phyloP scores from a whole-genome alignment of 2,113 vertebrate genomes.

The Actenoides lindsayi region DNA sequence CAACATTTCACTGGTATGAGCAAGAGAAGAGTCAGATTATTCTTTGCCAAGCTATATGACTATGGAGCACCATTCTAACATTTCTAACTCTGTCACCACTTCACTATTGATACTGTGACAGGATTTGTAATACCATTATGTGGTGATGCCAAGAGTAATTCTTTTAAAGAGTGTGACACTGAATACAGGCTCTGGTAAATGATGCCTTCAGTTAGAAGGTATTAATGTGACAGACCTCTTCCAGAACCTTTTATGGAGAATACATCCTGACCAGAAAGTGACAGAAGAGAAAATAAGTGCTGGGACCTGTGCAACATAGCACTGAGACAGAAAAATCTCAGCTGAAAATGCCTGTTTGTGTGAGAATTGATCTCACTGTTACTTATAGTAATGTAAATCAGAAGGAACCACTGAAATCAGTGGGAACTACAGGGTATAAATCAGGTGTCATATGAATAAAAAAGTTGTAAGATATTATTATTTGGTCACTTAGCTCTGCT shows the following conservation, averaged over 20 bases:
- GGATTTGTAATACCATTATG: constrained; percentile 49
- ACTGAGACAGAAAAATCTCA: background rate
- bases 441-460: background rate
- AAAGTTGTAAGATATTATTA: background rate
- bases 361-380: background rate
- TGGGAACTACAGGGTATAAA: background rate
- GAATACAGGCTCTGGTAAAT: constrained; percentile 49
- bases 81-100: constrained; percentile 38
- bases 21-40: background rate
- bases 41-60: constrained; percentile 4
- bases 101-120: constrained; percentile 33
- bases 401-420: background rate
- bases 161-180: constrained; percentile 47
- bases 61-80: background rate
- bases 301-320: background rate
- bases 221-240: constrained; percentile 45
- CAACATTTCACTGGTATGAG: constrained; percentile 12
- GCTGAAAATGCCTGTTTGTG: background rate
- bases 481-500: constrained; percentile 6
- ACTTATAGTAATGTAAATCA: constrained; percentile 11
- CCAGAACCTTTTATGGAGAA: constrained; percentile 36
- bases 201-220: constrained; percentile 41
- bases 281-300: constrained; percentile 29
- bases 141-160: constrained; percentile 39
- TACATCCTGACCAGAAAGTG: constrained; percentile 20